Evolutionary conservation across 1,140 invertebrate species (phyloP), one percentile per base, ranked within the genome.

Genomic region (Stenopsyche tienmushanensis): DNA sequence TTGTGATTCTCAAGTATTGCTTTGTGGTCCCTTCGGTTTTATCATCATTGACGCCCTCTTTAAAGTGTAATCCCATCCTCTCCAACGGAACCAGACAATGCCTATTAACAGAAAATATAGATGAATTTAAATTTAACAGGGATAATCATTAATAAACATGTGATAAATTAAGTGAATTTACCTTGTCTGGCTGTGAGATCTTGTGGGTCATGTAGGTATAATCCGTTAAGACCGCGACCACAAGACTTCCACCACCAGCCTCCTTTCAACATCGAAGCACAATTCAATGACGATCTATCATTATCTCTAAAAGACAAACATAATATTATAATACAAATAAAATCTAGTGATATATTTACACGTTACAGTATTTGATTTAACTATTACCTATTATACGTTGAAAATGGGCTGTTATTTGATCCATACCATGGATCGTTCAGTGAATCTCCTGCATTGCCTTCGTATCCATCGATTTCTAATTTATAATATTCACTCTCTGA

Each of bases 201-300:
- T 76, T 93, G 91, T 2, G 91, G 91, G 77, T 93, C 90, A 71
- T 93, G 92, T 24, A 94, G 79, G 73, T 94, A 94, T 25, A 94
- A 82, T 15, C 92, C 92, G 74, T 94, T 94, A 15, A 95, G 83
- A 17, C 91, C 92, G 73, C 92, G 81, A 21, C 92, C 92, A 73
- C 92, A 95, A 0, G 91, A 93, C 73, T 94, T 93, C 92, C 92
- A 94, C 93, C 93, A 95, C 93, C 93, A 95, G 2, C 92, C 93
- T 45, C 93, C 93, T 80, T 94, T 94, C 42, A 94, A 81, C 91
- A 94, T 94, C 0, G 91, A 93, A 10, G 92, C 93, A 72, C 92
- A 94, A 77, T 95, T 95, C 45, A 94, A 78, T 42, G 90, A 93
- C 23, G 92, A 94, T 71, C 92, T 82, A 76, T 95, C 92, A 73